These are phyloP conservation scores for Epinotia ramella DNA, from an alignment of 2,888 invertebrate genomes.

Conservation along the genomic window DNA sequence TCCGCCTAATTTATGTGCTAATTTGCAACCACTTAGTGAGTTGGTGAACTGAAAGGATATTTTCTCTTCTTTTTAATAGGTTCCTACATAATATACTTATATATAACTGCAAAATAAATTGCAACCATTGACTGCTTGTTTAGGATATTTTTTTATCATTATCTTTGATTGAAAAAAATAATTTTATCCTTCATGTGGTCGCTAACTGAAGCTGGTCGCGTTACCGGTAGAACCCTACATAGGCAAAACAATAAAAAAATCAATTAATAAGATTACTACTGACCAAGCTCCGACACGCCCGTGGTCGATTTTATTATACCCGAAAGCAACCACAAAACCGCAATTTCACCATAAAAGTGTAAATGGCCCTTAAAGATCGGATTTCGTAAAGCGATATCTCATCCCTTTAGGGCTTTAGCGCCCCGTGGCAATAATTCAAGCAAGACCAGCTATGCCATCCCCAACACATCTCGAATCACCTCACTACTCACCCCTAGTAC, in stretches of 20 bases:
- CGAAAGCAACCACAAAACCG: constrained; percentile 32
- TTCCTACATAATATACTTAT: too few species aligned
- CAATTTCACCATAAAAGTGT: constrained; percentile 42
- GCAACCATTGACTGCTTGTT: too few species aligned
- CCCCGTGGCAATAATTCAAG: constrained; percentile 41
- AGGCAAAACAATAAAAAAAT: constrained; percentile 10
- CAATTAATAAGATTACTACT: background rate
- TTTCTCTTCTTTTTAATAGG: too few species aligned
- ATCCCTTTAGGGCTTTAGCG: constrained; percentile 43
- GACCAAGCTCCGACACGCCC: background rate
- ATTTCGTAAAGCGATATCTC: constrained; percentile 45
- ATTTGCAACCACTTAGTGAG: too few species aligned
- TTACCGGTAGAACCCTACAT: too few species aligned
- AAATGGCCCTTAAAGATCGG: constrained; percentile 43
- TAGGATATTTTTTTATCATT: too few species aligned
- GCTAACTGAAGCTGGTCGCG: too few species aligned
- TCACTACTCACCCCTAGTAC: background rate
- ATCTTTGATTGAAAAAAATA: too few species aligned
- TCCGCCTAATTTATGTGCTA: too few species aligned
- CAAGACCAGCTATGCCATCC: background rate
- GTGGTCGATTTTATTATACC: constrained; percentile 15
- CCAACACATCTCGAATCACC: background rate
- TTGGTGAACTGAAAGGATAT: too few species aligned
- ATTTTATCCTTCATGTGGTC: too few species aligned
- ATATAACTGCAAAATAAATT: too few species aligned